These are phyloP conservation scores for Neodiprion lecontei DNA, from an alignment of 1,140 invertebrate genomes.

Conservation along the genomic window DNA sequence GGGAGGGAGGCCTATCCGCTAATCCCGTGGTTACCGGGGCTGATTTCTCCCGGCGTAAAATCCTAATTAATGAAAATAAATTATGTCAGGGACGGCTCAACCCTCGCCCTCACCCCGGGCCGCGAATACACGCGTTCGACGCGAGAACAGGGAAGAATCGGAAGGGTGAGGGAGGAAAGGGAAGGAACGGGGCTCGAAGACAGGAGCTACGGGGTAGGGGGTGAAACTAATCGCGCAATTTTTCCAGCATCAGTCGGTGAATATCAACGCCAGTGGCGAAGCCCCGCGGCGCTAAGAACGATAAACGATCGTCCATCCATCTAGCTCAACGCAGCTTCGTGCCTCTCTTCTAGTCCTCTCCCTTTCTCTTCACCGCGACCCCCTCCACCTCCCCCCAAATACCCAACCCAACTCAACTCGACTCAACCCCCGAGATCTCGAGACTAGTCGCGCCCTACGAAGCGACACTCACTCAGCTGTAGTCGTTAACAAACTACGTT, in stretches of 20 bases:
- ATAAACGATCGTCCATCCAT: constrained; percentile 61
- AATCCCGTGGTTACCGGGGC: constrained; percentile 15
- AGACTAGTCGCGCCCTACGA: constrained; percentile 16
- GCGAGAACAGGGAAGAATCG: constrained; percentile 27
- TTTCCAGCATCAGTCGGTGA: constrained; percentile 60
- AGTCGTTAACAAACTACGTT: constrained; percentile 5
- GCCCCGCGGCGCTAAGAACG: constrained; percentile 57
- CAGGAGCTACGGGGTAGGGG: constrained; percentile 29
- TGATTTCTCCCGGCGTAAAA: constrained; percentile 40
- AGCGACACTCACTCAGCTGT: not conserved
- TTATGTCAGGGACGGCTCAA: constrained; percentile 23
- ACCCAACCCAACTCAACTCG: not conserved
- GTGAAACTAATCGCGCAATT: constrained; percentile 58
- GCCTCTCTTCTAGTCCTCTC: constrained; percentile 22
- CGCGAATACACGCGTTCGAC: not conserved
- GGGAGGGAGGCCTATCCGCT: not conserved
- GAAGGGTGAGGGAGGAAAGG: constrained; percentile 12
- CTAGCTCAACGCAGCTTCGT: constrained; percentile 55
- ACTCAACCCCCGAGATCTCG: not conserved
- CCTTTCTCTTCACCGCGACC: not conserved
- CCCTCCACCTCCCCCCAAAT: not conserved
- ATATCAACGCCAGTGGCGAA: constrained; percentile 54
- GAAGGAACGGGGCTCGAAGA: not conserved
- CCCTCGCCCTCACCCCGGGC: not conserved
- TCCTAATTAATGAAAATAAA: constrained; percentile 44